These are phyloP conservation scores for Tetramorium parvispinum DNA, from an alignment of 1,140 invertebrate genomes.

Conservation along the genomic window DNA sequence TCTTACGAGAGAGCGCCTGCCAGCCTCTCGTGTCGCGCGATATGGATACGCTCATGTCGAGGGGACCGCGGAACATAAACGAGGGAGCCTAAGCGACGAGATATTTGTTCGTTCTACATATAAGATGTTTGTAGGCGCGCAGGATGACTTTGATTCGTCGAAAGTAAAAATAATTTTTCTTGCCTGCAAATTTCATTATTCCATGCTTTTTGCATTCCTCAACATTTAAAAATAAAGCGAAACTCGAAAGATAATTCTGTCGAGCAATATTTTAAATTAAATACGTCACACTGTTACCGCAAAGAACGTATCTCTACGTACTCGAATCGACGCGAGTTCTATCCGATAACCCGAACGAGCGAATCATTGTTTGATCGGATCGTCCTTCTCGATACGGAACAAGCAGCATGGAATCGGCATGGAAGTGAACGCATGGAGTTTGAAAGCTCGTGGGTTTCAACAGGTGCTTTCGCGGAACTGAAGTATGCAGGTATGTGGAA, in stretches of 20 bases:
- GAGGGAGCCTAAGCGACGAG: constrained; percentile 16
- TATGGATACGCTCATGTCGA: constrained; percentile 57
- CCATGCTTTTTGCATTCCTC: background rate
- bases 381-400: constrained; percentile 36
- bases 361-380: constrained; percentile 2
- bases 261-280: background rate
- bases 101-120: constrained; percentile 50
- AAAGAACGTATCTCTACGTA: background rate
- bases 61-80: constrained; percentile 52
- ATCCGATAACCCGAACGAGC: background rate
- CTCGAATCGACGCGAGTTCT: background rate
- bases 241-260: background rate
- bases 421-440: constrained; percentile 68
- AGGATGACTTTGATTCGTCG: background rate
- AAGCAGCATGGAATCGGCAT: constrained; percentile 62
- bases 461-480: constrained; percentile 80
- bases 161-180: background rate
- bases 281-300: background rate
- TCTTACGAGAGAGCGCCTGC: constrained; percentile 50
- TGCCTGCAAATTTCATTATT: background rate
- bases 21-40: constrained; percentile 23
- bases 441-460: constrained; percentile 77
- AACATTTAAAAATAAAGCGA: background rate
- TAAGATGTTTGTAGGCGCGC: background rate
- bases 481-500: constrained; percentile 82